Base-by-base conservation (phyloP, 2,888 invertebrate species). In the Tribolium freemani region DNA sequence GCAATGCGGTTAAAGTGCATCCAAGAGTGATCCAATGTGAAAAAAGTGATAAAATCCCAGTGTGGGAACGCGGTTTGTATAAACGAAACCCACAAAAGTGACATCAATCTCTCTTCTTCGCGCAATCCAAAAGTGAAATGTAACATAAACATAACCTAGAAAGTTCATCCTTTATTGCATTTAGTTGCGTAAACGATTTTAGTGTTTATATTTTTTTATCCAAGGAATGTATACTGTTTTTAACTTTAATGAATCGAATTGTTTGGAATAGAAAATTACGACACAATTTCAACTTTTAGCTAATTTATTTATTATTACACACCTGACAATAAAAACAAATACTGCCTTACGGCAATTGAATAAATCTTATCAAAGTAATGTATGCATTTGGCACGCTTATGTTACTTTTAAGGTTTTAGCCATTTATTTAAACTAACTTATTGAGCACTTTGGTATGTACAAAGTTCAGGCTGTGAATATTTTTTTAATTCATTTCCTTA, bases 141-240 rank as follows among this genome's bases (percentile, higher is more conserved):
- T 63, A 56, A 72, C 54, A 63, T 69, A 72, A 72, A 72, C 68
- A 71, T 38, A 72, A 72, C 57, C 68, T 57, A 72, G 63, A 69
- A 61, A 69, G 50, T 48, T 60, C 69, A 69, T 60, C 56, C 20
- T 67, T 67, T 56, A 48, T 50, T 67, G 63, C 63, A 63, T 30
- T 31, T 30, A 5, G 61, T 69, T 72, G 46, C 63, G 60, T 46
- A 63, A 69, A 56, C 61, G 10, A 46, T 71, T 50, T 60, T 51
- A 31, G n/a, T 31, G 63, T 51, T 63, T 63, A 38, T 46, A 10
- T 13, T 38, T 50, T 48, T 61, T 61, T 46, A 21, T 16, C n/a
- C 9, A 38, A n/a, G 38, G n/a, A 38, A 38, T 38, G 38, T 38
- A 38, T 8, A 38, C 38, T 26, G 38, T n/a, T 38, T 38, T 38